phyloP scores from a whole-genome alignment of 2,113 vertebrate species.

The Hemiprocne comata region DNA sequence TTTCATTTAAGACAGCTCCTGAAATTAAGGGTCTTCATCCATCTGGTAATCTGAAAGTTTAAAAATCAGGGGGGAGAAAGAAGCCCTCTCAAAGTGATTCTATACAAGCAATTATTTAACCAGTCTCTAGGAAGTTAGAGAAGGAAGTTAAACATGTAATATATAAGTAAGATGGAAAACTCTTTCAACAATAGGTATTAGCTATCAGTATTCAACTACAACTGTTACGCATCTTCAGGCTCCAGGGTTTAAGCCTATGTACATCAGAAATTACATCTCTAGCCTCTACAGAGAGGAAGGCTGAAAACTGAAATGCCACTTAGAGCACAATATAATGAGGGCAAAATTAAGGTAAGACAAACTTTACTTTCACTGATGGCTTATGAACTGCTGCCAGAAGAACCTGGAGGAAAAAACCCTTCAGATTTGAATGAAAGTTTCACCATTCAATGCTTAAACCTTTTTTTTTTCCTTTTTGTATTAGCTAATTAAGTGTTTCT shows the following conservation, averaged over 20 bases:
- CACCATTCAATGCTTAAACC: neutral
- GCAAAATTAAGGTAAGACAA: neutral
- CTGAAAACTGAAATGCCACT: conserved; percentile 54
- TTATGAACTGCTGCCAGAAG: conserved; percentile 36
- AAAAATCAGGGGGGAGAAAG: neutral
- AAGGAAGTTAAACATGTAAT: neutral
- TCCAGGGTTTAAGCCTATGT: conserved; percentile 9
- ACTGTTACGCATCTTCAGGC: neutral
- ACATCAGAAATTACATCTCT: neutral
- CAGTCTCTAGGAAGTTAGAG: neutral
- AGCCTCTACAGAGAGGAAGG: conserved; percentile 24
- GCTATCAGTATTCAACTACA: neutral
- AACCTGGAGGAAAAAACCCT: conserved; percentile 48
- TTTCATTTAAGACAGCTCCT: conserved; percentile 8
- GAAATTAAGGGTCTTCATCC: conserved; percentile 61
- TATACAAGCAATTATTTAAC: neutral
- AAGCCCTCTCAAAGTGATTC: neutral
- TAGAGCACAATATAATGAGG: neutral
- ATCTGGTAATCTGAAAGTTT: conserved; percentile 57
- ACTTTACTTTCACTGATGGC: conserved; percentile 19
- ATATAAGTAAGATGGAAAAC: neutral
- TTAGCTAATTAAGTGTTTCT: conserved; percentile 20
- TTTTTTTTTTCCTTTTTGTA: neutral
- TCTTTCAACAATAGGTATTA: neutral
- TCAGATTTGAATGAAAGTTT: neutral